A percentile compares a stretch with the other conserved stretches of the same genome.
phyloP scores from a whole-genome alignment of 2,113 vertebrate species.

The Poecilia latipinna region DNA sequence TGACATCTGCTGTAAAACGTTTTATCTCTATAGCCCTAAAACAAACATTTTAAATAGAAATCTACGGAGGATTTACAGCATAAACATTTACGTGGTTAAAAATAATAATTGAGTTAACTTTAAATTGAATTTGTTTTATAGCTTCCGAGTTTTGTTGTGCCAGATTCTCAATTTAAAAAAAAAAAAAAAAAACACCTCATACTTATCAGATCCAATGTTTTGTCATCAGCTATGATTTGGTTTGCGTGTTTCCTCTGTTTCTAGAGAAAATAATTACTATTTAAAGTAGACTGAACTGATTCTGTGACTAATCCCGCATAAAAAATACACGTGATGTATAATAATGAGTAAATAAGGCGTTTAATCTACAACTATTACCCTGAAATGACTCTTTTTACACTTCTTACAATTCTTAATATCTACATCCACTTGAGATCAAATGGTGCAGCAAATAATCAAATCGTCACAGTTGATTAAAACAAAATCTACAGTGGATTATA shows the following conservation, averaged over 20 bases:
- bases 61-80: not conserved
- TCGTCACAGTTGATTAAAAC: not conserved
- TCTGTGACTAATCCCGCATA: too few species aligned
- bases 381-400: not conserved
- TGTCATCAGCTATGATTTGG: not conserved
- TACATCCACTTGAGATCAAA: not conserved
- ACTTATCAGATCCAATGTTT: not conserved
- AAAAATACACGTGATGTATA: too few species aligned
- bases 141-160: not conserved
- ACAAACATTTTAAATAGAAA: not conserved
- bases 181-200: not conserved
- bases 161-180: not conserved
- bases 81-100: not conserved
- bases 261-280: not conserved
- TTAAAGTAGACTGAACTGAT: not conserved
- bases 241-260: not conserved
- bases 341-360: too few species aligned
- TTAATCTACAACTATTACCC: not conserved
- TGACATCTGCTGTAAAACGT: not conserved
- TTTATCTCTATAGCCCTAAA: not conserved
- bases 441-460: not conserved
- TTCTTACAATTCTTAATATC: not conserved
- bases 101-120: too few species aligned
- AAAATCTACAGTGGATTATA: not conserved
- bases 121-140: not conserved